phyloP scores from a whole-genome alignment of 2,888 invertebrate genomes.

The Heliconius ethilla region DNA sequence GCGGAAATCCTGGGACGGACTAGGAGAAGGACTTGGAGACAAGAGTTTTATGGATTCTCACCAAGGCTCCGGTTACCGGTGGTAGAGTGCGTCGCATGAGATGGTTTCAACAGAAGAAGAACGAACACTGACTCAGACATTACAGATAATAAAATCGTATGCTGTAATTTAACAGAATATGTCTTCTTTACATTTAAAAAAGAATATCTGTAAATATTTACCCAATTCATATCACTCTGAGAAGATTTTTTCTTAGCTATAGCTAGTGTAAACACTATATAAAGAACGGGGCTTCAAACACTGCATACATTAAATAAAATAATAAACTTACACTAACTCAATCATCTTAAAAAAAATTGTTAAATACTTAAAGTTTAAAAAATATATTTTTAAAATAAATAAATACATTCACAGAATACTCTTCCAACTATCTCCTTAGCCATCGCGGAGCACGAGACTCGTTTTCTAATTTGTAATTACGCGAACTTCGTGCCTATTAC shows the following conservation, averaged over 20 bases:
- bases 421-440: conserved; percentile 49
- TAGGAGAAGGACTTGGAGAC: too few relatives aligned
- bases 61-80: too few relatives aligned
- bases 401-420: conserved; percentile 44
- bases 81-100: too few relatives aligned
- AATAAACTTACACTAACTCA: background rate
- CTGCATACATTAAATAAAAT: too few relatives aligned
- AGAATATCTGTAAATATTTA: background rate
- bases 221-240: background rate
- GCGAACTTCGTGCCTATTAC: conserved; percentile 56
- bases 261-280: too few relatives aligned
- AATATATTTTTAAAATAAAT: background rate
- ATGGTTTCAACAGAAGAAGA: too few relatives aligned
- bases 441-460: conserved; percentile 47
- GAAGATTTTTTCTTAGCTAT: background rate
- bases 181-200: background rate
- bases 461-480: conserved; percentile 68
- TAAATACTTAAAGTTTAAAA: background rate
- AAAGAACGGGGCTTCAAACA: background rate
- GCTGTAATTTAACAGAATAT: too few relatives aligned
- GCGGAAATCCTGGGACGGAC: too few relatives aligned
- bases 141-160: too few relatives aligned
- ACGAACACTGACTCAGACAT: too few relatives aligned
- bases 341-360: background rate
- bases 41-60: too few relatives aligned